Evolutionary conservation across 1,140 invertebrate genomes (phyloP).

Genomic region (Alviniconcha marisindica): DNA sequence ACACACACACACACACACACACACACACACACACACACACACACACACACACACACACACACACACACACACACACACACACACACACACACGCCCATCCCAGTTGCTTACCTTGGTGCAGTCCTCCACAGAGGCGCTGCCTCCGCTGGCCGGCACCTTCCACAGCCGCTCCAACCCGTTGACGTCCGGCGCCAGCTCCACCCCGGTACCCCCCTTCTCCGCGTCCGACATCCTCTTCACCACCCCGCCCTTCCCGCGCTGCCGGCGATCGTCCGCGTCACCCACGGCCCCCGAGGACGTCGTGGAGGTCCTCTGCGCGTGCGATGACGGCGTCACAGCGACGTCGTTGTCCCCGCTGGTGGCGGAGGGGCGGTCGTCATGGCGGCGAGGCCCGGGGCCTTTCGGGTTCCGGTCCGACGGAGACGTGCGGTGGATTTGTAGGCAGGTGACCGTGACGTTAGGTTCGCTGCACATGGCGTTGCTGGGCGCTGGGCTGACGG

Average conservation of each 20-base stretch:
- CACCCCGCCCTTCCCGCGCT: no score
- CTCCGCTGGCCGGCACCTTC: background rate
- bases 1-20: background rate
- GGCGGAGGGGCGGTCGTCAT: background rate
- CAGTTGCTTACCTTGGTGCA: conserved; percentile 9
- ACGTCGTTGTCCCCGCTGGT: background rate
- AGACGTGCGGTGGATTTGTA: background rate
- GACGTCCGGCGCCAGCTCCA: background rate
- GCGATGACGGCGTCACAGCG: background rate
- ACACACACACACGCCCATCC: background rate
- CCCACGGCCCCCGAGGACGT: no score
- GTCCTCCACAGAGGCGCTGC: background rate
- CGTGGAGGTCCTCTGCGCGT: background rate
- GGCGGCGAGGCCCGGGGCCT: no score
- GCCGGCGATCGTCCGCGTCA: no score
- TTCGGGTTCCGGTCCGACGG: no score
- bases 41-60: conserved; percentile 15
- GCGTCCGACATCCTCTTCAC: no score
- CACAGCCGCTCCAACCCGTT: background rate
- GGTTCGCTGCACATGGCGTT: conserved; percentile 1
- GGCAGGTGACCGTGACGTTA: background rate
- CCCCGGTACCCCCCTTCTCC: no score
- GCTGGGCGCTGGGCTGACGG: background rate
- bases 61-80: conserved; percentile 2
- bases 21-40: background rate